Evolutionary conservation across 2,888 invertebrate species (phyloP).

Genomic region (Corythucha ciliata): DNA sequence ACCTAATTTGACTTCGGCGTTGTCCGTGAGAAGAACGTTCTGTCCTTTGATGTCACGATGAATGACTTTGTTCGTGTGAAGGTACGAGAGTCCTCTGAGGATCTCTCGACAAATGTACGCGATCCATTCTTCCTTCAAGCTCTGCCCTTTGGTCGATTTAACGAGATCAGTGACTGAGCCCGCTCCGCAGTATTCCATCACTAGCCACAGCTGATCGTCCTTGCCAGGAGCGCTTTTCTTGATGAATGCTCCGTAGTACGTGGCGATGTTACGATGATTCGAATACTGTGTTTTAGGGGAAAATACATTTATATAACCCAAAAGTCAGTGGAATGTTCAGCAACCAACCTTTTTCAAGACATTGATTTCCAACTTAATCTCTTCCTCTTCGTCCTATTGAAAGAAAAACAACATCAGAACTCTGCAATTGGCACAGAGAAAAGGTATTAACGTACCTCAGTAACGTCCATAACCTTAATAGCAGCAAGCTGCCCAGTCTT

Average conservation of each 20-base stretch:
- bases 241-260: slow-evolving; percentile 99
- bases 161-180: slow-evolving; percentile 98
- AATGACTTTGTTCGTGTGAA: slow-evolving; percentile 98
- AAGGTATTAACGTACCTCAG: slow-evolving; percentile 55
- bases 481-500: slow-evolving; percentile 99
- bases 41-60: slow-evolving; percentile 99
- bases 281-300: too few relatives aligned
- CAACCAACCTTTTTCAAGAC: slow-evolving; percentile 77
- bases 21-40: slow-evolving; percentile 97
- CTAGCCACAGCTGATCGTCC: slow-evolving; percentile 98
- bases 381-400: slow-evolving; percentile 96
- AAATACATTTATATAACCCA: too few relatives aligned
- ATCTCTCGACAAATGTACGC: slow-evolving; percentile 98
- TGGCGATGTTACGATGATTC: slow-evolving; percentile 98
- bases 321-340: too few relatives aligned
- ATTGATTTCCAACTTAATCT: slow-evolving; percentile 99
- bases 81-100: slow-evolving; percentile 87
- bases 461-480: slow-evolving; percentile 99
- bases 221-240: slow-evolving; percentile 98
- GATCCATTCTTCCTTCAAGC: slow-evolving; percentile 99
- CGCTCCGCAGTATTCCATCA: slow-evolving; percentile 99
- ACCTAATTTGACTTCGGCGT: slow-evolving; percentile 98
- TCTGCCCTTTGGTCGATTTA: slow-evolving; percentile 97
- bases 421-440: background rate
- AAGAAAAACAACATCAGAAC: slow-evolving; percentile 35